phyloP scores from a whole-genome alignment of 2,888 invertebrate species.

The Acrocyrtus sp. region DNA sequence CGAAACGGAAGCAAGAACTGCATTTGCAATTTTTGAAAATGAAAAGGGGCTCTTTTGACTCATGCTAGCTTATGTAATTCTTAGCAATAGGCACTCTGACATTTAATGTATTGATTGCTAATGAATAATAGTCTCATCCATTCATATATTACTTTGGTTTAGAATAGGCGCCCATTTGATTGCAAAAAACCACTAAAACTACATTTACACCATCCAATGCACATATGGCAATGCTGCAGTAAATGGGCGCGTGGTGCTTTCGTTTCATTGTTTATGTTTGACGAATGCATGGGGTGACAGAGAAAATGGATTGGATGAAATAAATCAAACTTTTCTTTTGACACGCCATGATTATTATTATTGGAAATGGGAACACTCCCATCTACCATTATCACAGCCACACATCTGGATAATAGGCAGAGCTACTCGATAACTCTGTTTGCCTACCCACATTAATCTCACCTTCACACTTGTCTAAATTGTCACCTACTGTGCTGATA shows the following conservation, averaged over 20 bases:
- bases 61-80: too few species aligned
- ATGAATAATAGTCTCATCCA: neutral
- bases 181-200: neutral
- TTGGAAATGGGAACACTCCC: too few species aligned
- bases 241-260: too few species aligned
- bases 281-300: conserved; percentile 3
- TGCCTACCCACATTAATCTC: conserved; percentile 21
- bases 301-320: neutral
- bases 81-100: too few species aligned
- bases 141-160: neutral
- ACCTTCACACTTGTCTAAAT: too few species aligned
- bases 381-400: conserved; percentile 6
- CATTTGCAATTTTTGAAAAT: conserved; percentile 16
- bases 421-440: conserved; percentile 33
- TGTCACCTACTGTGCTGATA: too few species aligned
- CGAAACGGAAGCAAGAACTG: conserved; percentile 21
- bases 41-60: conserved; percentile 19
- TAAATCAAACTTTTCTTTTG: conserved; percentile 6
- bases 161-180: neutral
- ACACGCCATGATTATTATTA: too few species aligned
- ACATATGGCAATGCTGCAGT: conserved; percentile 1
- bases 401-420: neutral
- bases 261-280: too few species aligned
- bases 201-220: neutral
- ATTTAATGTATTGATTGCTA: neutral